These are phyloP conservation scores for Periplaneta americana DNA, from an alignment of 1,140 invertebrate genomes.

Conservation along the genomic window DNA sequence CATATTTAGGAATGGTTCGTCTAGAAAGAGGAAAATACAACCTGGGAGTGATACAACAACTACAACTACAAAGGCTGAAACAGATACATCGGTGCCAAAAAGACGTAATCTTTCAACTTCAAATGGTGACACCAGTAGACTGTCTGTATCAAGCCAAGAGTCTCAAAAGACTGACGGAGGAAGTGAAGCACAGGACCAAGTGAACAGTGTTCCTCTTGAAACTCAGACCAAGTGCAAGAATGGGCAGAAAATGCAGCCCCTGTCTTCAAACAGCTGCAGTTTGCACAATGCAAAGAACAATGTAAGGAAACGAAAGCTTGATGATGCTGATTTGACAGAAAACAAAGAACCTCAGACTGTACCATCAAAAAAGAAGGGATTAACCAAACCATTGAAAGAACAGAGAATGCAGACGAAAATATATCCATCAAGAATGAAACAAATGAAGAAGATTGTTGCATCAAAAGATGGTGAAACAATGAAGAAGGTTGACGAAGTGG, in stretches of 20 bases:
- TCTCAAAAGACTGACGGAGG: not conserved
- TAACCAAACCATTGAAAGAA: not conserved
- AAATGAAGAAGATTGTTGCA: not conserved
- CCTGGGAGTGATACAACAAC: not conserved
- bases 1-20: not conserved
- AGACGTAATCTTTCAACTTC: not conserved
- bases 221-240: not conserved
- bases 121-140: not conserved
- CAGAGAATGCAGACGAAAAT: not conserved
- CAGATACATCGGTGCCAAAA: not conserved
- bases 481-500: not conserved
- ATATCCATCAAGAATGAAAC: constrained; percentile 5
- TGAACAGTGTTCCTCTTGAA: not conserved
- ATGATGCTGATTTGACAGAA: constrained; percentile 3
- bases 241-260: constrained; percentile 20
- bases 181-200: not conserved
- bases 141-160: not conserved
- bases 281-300: constrained; percentile 22
- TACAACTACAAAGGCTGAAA: not conserved
- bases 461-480: not conserved
- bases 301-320: constrained; percentile 16
- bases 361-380: not conserved
- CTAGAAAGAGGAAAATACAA: not conserved
- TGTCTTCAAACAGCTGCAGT: constrained; percentile 24
- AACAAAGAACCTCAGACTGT: not conserved